Evolutionary conservation across 2,888 invertebrate species (phyloP).

Genomic region (Caenorhabditis imperialis): DNA sequence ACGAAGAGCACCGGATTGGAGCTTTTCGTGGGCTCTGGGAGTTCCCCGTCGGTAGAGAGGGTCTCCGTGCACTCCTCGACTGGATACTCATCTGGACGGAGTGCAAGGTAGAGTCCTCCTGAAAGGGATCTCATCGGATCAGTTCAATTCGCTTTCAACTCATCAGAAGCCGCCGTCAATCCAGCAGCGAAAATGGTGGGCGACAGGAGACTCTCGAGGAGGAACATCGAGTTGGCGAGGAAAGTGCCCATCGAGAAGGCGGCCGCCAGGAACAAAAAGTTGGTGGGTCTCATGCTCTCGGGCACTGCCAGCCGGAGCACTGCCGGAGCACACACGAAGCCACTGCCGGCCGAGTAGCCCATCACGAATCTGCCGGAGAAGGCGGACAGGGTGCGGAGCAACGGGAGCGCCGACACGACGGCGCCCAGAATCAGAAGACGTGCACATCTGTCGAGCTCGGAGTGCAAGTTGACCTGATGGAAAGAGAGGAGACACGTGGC

Average conservation of each 20-base stretch:
- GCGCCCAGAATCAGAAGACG: slow-evolving; percentile 54
- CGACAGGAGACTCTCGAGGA: slow-evolving; percentile 20
- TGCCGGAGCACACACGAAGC: slow-evolving; percentile 67
- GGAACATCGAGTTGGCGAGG: slow-evolving; percentile 52
- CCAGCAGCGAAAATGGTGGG: slow-evolving; percentile 16
- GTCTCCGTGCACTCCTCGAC: slow-evolving; percentile 18
- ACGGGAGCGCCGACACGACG: slow-evolving; percentile 43
- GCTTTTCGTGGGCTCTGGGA: slow-evolving; percentile 30
- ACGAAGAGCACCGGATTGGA: slow-evolving; percentile 37
- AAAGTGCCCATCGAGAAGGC: slow-evolving; percentile 59
- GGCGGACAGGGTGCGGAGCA: slow-evolving; percentile 35
- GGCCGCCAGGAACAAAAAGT: slow-evolving; percentile 58
- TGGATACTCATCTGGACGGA: slow-evolving; percentile 43
- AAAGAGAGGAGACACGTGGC: slow-evolving; percentile 55
- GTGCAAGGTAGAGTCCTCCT: slow-evolving; percentile 30
- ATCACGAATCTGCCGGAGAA: slow-evolving; percentile 61
- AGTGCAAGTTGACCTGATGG: slow-evolving; percentile 37
- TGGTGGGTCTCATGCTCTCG: slow-evolving; percentile 40
- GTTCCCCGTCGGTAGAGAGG: slow-evolving; percentile 8
- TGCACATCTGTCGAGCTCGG: slow-evolving; percentile 48
- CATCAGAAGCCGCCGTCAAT: slow-evolving; percentile 17
- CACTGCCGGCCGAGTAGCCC: slow-evolving; percentile 67
- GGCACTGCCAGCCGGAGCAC: slow-evolving; percentile 55
- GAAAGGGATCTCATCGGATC: not conserved
- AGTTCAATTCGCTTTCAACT: not conserved